Evolutionary conservation across 2,797 vertebrate genomes (phyloP).

Genomic region (Buphagus erythrorhynchus): DNA sequence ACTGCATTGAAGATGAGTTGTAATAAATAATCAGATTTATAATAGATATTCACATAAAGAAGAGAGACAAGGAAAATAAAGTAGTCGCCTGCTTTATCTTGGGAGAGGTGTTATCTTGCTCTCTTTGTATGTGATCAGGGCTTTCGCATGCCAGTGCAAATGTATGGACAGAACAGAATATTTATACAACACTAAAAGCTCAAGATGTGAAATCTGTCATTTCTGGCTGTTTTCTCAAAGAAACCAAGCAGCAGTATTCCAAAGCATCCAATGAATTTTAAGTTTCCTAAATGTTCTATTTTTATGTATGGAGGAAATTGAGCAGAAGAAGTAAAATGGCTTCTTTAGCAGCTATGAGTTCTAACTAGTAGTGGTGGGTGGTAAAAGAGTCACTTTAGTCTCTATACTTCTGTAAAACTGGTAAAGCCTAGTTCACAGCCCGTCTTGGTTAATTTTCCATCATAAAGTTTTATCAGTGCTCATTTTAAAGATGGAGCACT

Average conservation of each 20-base stretch:
- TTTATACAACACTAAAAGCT: not conserved
- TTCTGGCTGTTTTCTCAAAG: not conserved
- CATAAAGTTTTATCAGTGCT: not conserved
- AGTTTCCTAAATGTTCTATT: not conserved
- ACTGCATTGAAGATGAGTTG: not conserved
- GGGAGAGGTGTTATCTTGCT: not conserved
- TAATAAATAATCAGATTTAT: not conserved
- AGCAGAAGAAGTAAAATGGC: not conserved
- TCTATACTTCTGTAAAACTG: not conserved
- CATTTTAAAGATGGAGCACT: not conserved
- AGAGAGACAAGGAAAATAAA: not conserved
- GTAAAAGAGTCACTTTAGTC: not conserved
- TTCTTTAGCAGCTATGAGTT: not conserved
- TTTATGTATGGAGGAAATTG: not conserved
- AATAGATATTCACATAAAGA: not conserved
- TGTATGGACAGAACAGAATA: not conserved
- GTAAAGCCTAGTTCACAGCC: not conserved
- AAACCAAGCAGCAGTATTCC: not conserved
- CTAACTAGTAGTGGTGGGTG: not conserved
- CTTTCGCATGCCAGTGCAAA: not conserved
- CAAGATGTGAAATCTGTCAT: not conserved
- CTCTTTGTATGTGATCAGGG: not conserved
- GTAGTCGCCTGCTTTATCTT: not conserved
- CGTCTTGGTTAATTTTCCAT: not conserved
- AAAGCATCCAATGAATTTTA: not conserved